Evolutionary conservation across 2,888 invertebrate species (phyloP).

Genomic region (Tiliacea aurago): DNA sequence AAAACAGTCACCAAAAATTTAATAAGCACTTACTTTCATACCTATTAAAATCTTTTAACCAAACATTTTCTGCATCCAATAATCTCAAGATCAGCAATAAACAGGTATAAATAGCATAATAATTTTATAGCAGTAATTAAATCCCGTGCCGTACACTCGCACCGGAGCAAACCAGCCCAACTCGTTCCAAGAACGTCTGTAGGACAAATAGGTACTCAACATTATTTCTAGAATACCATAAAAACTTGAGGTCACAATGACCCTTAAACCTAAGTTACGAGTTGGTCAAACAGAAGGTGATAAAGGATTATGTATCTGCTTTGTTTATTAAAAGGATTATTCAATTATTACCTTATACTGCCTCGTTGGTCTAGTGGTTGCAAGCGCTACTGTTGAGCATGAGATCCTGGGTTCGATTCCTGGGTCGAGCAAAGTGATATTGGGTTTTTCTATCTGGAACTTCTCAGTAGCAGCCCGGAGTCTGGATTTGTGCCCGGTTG

Average conservation of each 20-base stretch:
- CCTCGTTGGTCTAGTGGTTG: too few relatives aligned
- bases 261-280: slow-evolving; percentile 53
- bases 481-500: too few relatives aligned
- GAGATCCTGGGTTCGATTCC: too few relatives aligned
- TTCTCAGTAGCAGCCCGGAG: too few relatives aligned
- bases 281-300: slow-evolving; percentile 32
- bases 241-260: slow-evolving; percentile 67
- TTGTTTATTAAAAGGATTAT: background rate
- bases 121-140: slow-evolving; percentile 54
- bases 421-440: too few relatives aligned
- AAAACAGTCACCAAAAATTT: background rate
- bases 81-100: slow-evolving; percentile 33
- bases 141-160: slow-evolving; percentile 41
- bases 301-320: slow-evolving; percentile 23
- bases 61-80: slow-evolving; percentile 14
- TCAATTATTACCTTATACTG: background rate
- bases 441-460: too few relatives aligned
- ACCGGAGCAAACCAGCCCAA: slow-evolving; percentile 53
- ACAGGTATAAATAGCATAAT: slow-evolving; percentile 28
- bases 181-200: slow-evolving; percentile 72
- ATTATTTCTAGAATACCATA: slow-evolving; percentile 69
- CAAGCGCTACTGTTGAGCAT: too few relatives aligned
- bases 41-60: background rate
- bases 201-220: slow-evolving; percentile 69
- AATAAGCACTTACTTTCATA: background rate